Evolutionary conservation across 2,888 invertebrate species (phyloP).

Genomic region (Clivina fossor): DNA sequence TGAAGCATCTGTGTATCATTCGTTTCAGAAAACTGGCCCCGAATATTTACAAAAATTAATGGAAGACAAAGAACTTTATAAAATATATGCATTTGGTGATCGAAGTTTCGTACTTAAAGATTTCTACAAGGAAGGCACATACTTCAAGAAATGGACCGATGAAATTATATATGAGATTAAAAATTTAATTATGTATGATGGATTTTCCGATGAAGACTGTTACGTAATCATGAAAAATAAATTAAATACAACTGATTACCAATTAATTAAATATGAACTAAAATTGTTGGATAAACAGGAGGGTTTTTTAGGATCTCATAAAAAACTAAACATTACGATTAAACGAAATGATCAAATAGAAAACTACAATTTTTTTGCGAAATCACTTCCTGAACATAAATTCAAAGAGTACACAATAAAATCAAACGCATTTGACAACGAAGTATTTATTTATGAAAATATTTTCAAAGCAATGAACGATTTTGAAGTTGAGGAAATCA

Average conservation of each 20-base stretch:
- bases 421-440: slow-evolving; percentile 56
- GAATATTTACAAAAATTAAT: slow-evolving; percentile 20
- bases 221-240: slow-evolving; percentile 39
- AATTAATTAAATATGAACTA: slow-evolving; percentile 36
- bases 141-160: slow-evolving; percentile 22
- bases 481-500: slow-evolving; percentile 41
- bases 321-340: slow-evolving; percentile 44
- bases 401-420: slow-evolving; percentile 54
- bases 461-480: slow-evolving; percentile 51
- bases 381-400: slow-evolving; percentile 59
- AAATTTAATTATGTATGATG: slow-evolving; percentile 29
- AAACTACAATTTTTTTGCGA: slow-evolving; percentile 58
- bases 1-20: slow-evolving; percentile 21
- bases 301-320: slow-evolving; percentile 46
- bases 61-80: slow-evolving; percentile 18
- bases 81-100: slow-evolving; percentile 16
- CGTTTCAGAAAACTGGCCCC: slow-evolving; percentile 20
- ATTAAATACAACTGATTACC: slow-evolving; percentile 35
- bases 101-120: slow-evolving; percentile 8
- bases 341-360: slow-evolving; percentile 37
- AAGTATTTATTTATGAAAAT: slow-evolving; percentile 53
- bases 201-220: slow-evolving; percentile 42
- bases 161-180: slow-evolving; percentile 27
- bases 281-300: slow-evolving; percentile 37
- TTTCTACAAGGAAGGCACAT: too few relatives aligned